Evolutionary conservation across 2,113 vertebrate species (phyloP).

Genomic region (Pteronura brasiliensis): DNA sequence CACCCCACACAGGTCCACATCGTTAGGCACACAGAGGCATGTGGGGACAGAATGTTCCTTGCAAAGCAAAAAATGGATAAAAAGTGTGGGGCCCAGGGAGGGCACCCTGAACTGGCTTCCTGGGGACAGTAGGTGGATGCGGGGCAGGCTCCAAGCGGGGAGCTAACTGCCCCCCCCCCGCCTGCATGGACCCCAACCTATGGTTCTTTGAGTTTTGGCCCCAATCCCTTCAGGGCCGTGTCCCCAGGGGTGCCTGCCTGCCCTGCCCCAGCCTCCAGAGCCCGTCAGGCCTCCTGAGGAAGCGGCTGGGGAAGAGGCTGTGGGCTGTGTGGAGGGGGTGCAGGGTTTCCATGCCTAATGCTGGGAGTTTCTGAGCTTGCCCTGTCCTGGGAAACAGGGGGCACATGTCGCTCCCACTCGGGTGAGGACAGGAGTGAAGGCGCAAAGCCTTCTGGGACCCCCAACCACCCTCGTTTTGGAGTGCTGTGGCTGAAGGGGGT

Average conservation of each 20-base stretch:
- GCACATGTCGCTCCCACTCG: fast-evolving
- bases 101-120: not conserved
- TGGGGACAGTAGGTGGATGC: not conserved
- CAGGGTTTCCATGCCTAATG: fast-evolving
- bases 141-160: not conserved
- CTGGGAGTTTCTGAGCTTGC: not conserved
- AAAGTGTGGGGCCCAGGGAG: fast-evolving
- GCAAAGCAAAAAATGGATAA: not conserved
- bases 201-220: not conserved
- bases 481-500: fast-evolving
- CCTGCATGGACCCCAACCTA: fast-evolving
- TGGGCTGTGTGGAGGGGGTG: fast-evolving
- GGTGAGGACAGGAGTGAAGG: not conserved
- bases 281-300: not conserved
- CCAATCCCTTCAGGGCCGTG: fast-evolving
- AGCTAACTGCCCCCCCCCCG: fast-evolving
- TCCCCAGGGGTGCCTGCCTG: not conserved
- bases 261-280: not conserved
- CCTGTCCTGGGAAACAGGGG: not conserved
- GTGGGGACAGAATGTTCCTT: constrained; percentile 42
- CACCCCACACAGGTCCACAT: not conserved
- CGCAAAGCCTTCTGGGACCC: not conserved
- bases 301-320: not conserved
- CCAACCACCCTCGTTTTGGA: not conserved
- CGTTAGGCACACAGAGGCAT: not conserved